Evolutionary conservation across 2,797 vertebrate species (phyloP).

Genomic region (Zalophus californianus): DNA sequence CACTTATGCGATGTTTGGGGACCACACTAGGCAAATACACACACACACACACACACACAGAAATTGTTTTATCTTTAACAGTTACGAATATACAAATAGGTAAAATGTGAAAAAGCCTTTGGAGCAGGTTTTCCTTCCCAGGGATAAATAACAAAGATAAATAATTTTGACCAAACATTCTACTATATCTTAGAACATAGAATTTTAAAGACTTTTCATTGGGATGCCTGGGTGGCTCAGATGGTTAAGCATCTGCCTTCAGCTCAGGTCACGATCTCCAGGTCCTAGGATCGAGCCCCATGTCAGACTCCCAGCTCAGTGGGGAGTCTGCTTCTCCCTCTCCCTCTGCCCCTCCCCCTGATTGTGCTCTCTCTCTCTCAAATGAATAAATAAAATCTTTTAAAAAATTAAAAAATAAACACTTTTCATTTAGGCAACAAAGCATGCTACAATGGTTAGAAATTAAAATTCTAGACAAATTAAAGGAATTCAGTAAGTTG

Average conservation of each 20-base stretch:
- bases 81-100: slow-evolving; percentile 25
- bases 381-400: too few relatives aligned
- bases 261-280: too few relatives aligned
- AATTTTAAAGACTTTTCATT: slow-evolving; percentile 8
- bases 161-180: background rate
- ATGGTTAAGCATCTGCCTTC: too few relatives aligned
- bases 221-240: background rate
- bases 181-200: background rate
- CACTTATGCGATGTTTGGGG: background rate
- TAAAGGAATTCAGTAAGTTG: slow-evolving; percentile 11
- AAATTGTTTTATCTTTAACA: slow-evolving; percentile 12
- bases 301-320: too few relatives aligned
- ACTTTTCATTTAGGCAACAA: background rate
- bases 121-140: slow-evolving; percentile 10
- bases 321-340: too few relatives aligned
- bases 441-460: background rate
- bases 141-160: background rate
- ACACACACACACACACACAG: background rate
- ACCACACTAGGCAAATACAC: background rate
- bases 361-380: too few relatives aligned
- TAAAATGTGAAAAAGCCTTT: slow-evolving; percentile 9
- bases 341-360: too few relatives aligned
- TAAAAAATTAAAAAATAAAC: background rate
- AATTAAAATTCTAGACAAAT: background rate
- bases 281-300: too few relatives aligned